phyloP scores from a whole-genome alignment of 2,888 invertebrate genomes.

The Argyresthia goedartella region DNA sequence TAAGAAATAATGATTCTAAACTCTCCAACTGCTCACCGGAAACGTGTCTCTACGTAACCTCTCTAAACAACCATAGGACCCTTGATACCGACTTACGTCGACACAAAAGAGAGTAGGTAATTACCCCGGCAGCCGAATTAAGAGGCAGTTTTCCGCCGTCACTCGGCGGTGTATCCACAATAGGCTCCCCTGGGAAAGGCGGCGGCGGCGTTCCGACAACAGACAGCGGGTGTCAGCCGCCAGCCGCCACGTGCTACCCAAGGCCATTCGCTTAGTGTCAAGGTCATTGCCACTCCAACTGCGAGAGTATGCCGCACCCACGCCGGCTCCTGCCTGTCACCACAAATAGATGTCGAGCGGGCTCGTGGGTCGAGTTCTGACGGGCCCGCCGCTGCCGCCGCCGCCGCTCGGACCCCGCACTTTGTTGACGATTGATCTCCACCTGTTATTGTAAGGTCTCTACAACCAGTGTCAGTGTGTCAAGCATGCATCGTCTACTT shows the following conservation, averaged over 20 bases:
- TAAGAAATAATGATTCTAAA: too few relatives aligned
- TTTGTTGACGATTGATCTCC: not conserved
- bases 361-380: conserved; percentile 32
- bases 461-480: not conserved
- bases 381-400: conserved; percentile 20
- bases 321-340: conserved; percentile 64
- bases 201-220: conserved; percentile 69
- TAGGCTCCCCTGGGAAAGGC: conserved; percentile 69
- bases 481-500: not conserved
- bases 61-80: too few relatives aligned
- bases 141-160: too few relatives aligned
- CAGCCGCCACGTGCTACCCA: conserved; percentile 67
- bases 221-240: conserved; percentile 70
- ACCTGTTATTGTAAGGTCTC: not conserved
- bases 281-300: conserved; percentile 71
- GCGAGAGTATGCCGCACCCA: conserved; percentile 66
- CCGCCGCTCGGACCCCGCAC: not conserved
- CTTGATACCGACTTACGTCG: too few relatives aligned
- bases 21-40: too few relatives aligned
- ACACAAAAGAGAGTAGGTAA: not conserved
- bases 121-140: too few relatives aligned
- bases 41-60: too few relatives aligned
- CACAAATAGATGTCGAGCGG: conserved; percentile 48
- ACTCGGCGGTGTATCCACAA: conserved; percentile 46
- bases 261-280: conserved; percentile 71